Evolutionary conservation across 2,113 vertebrate species (phyloP).

Genomic region (Alosa alosa): DNA sequence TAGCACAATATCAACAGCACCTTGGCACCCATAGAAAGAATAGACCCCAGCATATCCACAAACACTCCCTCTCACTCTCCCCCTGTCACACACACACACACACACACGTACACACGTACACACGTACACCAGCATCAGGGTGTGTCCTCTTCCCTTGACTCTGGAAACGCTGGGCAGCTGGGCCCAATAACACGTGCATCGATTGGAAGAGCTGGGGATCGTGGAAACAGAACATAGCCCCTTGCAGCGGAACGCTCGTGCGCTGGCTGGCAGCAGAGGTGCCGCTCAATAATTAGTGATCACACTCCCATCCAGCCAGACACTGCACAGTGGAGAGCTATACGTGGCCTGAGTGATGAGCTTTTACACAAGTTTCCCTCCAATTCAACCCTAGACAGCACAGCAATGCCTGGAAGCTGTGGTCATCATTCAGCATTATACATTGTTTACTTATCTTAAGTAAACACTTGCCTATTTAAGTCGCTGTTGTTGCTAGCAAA

Average conservation of each 20-base stretch:
- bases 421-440: too few species aligned
- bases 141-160: neutral
- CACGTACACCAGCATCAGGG: neutral
- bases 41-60: neutral
- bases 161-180: neutral
- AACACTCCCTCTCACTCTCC: neutral
- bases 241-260: neutral
- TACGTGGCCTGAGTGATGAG: neutral
- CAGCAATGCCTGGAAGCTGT: neutral
- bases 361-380: neutral
- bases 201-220: neutral
- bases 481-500: neutral
- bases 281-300: neutral
- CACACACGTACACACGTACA: neutral
- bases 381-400: neutral
- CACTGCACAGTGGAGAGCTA: neutral
- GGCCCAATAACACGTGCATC: slow-evolving; percentile 3
- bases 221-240: neutral
- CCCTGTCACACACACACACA: neutral
- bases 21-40: neutral
- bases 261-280: neutral
- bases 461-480: too few species aligned
- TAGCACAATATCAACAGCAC: neutral
- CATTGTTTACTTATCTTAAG: too few species aligned
- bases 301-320: neutral